These are phyloP conservation scores for Asteroscopus sphinx DNA, from an alignment of 2,888 invertebrate genomes.

Conservation along the genomic window DNA sequence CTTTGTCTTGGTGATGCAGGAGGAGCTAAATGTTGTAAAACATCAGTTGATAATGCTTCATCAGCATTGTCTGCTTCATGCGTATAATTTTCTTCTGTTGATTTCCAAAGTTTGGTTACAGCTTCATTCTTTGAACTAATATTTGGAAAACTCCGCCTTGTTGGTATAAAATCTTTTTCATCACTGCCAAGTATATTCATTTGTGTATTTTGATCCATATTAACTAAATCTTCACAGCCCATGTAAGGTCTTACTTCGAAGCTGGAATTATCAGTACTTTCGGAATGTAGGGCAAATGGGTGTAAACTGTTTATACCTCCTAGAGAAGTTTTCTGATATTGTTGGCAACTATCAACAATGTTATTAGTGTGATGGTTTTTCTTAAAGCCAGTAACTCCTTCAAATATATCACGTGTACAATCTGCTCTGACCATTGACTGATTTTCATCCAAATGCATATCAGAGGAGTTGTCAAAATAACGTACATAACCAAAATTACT, in stretches of 20 bases:
- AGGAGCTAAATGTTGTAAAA: slow-evolving; percentile 78
- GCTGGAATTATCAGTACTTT: slow-evolving; percentile 90
- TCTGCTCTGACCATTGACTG: slow-evolving; percentile 72
- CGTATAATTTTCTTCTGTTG: slow-evolving; percentile 79
- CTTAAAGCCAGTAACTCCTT: slow-evolving; percentile 57
- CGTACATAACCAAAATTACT: slow-evolving; percentile 92
- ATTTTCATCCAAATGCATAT: slow-evolving; percentile 75
- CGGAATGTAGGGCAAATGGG: slow-evolving; percentile 88
- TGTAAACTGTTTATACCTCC: slow-evolving; percentile 57
- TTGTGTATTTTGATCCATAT: slow-evolving; percentile 90
- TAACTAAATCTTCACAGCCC: slow-evolving; percentile 92
- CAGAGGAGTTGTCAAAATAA: slow-evolving; percentile 90
- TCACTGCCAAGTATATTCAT: slow-evolving; percentile 80
- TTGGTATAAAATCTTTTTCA: slow-evolving; percentile 79
- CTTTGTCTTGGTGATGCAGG: slow-evolving; percentile 79
- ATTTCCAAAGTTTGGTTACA: slow-evolving; percentile 82
- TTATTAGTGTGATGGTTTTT: slow-evolving; percentile 54
- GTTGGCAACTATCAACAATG: slow-evolving; percentile 56
- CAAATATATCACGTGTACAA: slow-evolving; percentile 82
- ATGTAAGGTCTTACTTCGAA: slow-evolving; percentile 89
- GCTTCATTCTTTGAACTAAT: slow-evolving; percentile 85
- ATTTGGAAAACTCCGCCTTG: slow-evolving; percentile 92
- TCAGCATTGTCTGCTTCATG: slow-evolving; percentile 64
- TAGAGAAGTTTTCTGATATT: slow-evolving; percentile 61
- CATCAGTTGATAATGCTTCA: slow-evolving; percentile 64